These are phyloP conservation scores for Trachelus stipa DNA, from an alignment of 2,888 invertebrate genomes.

Conservation along the genomic window DNA sequence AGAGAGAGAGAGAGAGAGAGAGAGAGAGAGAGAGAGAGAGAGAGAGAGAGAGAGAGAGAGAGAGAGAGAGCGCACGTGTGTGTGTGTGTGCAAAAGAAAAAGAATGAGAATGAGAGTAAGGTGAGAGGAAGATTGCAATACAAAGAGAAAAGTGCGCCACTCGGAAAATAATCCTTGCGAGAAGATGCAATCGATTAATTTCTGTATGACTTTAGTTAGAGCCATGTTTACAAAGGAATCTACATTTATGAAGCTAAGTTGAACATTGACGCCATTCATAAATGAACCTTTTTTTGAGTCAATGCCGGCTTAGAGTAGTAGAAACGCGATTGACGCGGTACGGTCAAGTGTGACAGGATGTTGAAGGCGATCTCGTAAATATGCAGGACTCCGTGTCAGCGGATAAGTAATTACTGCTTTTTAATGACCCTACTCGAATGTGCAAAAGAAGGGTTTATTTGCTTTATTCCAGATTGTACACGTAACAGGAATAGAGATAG, in stretches of 20 bases:
- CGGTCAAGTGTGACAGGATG: background rate
- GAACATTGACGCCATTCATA: background rate
- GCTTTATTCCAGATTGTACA: background rate
- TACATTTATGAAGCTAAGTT: background rate
- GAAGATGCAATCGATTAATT: background rate
- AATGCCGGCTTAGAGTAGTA: background rate
- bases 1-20: too few species aligned
- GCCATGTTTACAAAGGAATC: background rate
- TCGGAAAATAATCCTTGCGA: background rate
- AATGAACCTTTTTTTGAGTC: background rate
- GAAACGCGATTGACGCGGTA: background rate
- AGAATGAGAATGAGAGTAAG: background rate
- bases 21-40: too few species aligned
- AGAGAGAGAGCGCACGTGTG: background rate
- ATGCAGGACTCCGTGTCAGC: background rate
- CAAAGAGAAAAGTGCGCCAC: background rate
- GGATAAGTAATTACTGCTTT: background rate
- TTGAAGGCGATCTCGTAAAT: background rate
- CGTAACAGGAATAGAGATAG: background rate
- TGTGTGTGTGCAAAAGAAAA: background rate
- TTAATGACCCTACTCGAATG: background rate
- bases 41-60: too few species aligned
- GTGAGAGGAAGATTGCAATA: background rate
- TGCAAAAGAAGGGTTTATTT: background rate
- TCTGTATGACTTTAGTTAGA: background rate